Evolutionary conservation across 2,888 invertebrate species (phyloP), one percentile per base, ranked within the genome.

Genomic region (Scaptomyza cyrtandrae): DNA sequence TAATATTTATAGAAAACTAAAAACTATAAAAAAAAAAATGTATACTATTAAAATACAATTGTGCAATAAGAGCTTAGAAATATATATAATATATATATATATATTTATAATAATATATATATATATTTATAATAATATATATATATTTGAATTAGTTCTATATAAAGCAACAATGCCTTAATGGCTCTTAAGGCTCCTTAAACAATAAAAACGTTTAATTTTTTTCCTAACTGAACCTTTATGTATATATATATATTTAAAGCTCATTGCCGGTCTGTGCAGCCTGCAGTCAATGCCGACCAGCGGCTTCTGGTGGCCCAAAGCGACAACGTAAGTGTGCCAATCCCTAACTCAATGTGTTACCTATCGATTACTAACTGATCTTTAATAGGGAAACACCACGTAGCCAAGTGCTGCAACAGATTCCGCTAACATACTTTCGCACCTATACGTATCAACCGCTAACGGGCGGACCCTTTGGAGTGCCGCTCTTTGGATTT

Each of bases 401-500:
- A 1, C 68, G 82, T 5, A 31, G 52, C 1, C 87, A 78, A 31
- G 29, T 87, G 27, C 63, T 91, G 45, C 91, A 91, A 35, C 91
- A 91, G 71, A 90, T 91, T 0, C 91, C 91, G 3, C 80, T 91
- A 33, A 91, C 91, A 39, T 91, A 91, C 57, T 91, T 92, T 60
- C 91, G 91, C 16, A 91, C 92, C 0, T 92, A 91, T 73, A 91
- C 91, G 6, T 91, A 92, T 49, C 91, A 91, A 46, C 91, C 91
- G 2, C 56, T 91, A 33, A 68, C 86, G 3, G 88, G 85, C 16
- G 78, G 80, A 31, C 77, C 90, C 5, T 86, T 89, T 13, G 76
- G 88, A 3, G 78, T 90, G 54, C 90, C 90, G 3, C 83, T 88
- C 49, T 74, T 89, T 11, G 89, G 90, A 2, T 85, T 81, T 41